Base-by-base conservation (phyloP, 2,113 vertebrate genomes). In the Coryphaenoides rupestris region DNA sequence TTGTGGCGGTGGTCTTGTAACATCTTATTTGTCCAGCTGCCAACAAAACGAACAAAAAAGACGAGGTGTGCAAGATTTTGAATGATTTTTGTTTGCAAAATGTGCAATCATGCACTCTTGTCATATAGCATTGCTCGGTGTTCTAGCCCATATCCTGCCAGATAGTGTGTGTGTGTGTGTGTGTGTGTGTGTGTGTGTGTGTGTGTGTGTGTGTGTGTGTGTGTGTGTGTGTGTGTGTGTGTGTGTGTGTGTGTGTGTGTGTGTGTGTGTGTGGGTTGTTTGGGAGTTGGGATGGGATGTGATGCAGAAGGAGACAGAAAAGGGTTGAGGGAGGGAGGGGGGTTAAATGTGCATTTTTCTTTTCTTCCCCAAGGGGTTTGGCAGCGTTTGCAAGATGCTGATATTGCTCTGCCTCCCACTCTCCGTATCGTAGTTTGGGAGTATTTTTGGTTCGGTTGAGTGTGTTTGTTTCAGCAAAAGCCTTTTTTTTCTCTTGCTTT, bases 191-290 rank as follows among this genome's bases (percentile, higher is more conserved):
- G 19, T 54, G 52, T 54, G 52, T 54, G 52, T 54, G 52, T 65
- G 16, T 55, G 10, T 56, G 3, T 67, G 17, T 10, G 2, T 49
- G 5, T 21, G 4, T 64, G 7, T 50, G 55, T 14, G 33, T 65
- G 26, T 60, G 52, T 62, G 59, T 64, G 52, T 21, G 19, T 54
- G n/a, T 55, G 5, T 55, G 54, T 55, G 54, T 55, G 21, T 23
- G 54, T 23, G 21, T 55, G 54, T 23, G 54, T 55, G 54, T 23
- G 54, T 5, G 54, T 23, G 52, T 2, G n/a, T 53, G 52, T 53
- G 21, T 58, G 21, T 45, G 12, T 52, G 1, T 33, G 40, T 13
- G 5, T 45, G 40, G 5, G 40, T 45, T 45, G 40, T 45, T 5
- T 12, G 46, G 46, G 46, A 47, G 46, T 16, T 12, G 13, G 10